Base-by-base conservation (phyloP, 2,797 vertebrate genomes). In the Rhinoraja longicauda region DNA sequence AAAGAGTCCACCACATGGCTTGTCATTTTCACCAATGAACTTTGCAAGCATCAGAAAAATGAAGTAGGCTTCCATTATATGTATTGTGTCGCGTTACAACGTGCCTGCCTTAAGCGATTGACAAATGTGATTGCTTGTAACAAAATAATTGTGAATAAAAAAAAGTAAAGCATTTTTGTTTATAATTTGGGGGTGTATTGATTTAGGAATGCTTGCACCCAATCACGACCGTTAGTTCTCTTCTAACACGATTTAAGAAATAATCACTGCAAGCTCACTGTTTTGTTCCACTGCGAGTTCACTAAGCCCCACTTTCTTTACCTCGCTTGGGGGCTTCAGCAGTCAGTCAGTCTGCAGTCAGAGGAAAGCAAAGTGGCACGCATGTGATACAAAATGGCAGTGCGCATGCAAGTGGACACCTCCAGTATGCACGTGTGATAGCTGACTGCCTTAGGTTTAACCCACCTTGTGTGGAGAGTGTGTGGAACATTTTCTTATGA, bases 151-250 rank as follows among this genome's bases (percentile, higher is more conserved):
- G 57, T 53, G 39, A 53, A 26, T 92, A 45, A 73, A 73, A 17
- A 92, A 73, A 17, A 73, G 26, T 53, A 92, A 92, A 53, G 1
- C 70, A 39, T 73, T 90, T 45, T 73, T 92, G 39, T 92, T 92
- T 75, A 53, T 64, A 92, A 45, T 5, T 75, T 26, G 1, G 36
- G 45, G 90, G 90, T 53, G 39, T 39, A 45, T 73, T 92, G 70
- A 75, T 72, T 92, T 92, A 53, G 72, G 67, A 29, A 75, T 73
- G 19, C 64, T 72, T 39, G 12, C 70, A 92, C 15, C 70, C 72
- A n/a, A 15, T 53, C 45, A 92, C 57, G 70, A 26, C 88, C 72
- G 12, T 8, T 72, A 91, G 10, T 9, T 75, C 73, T 12, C 53
- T 92, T 24, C 67, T 92, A 12, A 26, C 36, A 15, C 5, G 19